Evolutionary conservation across 1,140 invertebrate genomes (phyloP).

Genomic region (Steinernema feltiae): DNA sequence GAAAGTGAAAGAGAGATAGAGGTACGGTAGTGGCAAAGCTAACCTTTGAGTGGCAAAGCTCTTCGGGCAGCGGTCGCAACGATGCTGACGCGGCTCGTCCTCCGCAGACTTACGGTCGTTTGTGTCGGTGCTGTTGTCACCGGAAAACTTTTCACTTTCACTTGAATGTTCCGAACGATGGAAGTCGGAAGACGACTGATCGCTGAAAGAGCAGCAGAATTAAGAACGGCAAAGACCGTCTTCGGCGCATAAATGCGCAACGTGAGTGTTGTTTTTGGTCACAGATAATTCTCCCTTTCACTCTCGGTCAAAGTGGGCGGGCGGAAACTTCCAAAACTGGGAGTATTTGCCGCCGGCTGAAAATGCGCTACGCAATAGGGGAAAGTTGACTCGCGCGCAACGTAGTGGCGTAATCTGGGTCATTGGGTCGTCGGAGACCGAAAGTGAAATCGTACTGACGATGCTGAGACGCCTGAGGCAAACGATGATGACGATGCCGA

Average conservation of each 20-base stretch:
- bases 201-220: background rate
- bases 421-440: constrained; percentile 9
- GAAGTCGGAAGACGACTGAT: constrained; percentile 4
- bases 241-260: constrained; percentile 6
- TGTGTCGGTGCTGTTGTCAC: background rate
- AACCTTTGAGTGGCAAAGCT: constrained; percentile 1
- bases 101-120: background rate
- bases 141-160: background rate
- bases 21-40: too few species aligned
- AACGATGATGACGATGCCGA: constrained; percentile 15
- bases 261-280: constrained; percentile 13
- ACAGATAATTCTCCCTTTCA: constrained; percentile 13
- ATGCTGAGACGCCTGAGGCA: constrained; percentile 8
- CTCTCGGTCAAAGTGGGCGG: constrained; percentile 14
- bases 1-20: background rate
- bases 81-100: background rate
- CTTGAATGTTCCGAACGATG: background rate
- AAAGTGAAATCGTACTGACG: constrained; percentile 15
- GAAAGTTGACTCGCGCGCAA: constrained; percentile 10
- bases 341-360: background rate
- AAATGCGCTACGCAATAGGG: constrained; percentile 13
- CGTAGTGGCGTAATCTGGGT: constrained; percentile 10
- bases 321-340: background rate
- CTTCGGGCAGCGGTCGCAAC: background rate
- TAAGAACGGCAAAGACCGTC: constrained; percentile 13